Evolutionary conservation across 2,888 invertebrate genomes (phyloP).

Genomic region (Molorchus minor): DNA sequence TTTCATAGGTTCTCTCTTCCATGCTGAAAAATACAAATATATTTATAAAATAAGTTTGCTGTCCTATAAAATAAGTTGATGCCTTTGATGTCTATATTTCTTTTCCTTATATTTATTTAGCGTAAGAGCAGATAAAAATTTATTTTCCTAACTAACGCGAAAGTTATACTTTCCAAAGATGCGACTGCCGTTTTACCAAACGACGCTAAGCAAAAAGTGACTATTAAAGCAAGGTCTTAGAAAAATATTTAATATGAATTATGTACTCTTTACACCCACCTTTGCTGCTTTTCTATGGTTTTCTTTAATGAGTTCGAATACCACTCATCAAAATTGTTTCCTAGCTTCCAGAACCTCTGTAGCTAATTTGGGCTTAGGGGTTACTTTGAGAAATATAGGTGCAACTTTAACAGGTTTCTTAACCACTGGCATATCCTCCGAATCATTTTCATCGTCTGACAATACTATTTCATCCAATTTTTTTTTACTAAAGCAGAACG

Average conservation of each 20-base stretch:
- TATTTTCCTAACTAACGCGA: too few relatives aligned
- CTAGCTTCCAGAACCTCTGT: slow-evolving; percentile 70
- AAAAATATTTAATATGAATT: too few relatives aligned
- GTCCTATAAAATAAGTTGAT: too few relatives aligned
- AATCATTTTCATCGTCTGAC: slow-evolving; percentile 36
- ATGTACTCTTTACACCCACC: slow-evolving; percentile 44
- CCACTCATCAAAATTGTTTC: slow-evolving; percentile 77
- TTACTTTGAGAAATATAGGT: slow-evolving; percentile 71
- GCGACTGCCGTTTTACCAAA: too few relatives aligned
- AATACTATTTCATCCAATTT: slow-evolving; percentile 14
- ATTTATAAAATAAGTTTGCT: too few relatives aligned
- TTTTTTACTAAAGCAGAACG: background rate
- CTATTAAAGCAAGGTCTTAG: too few relatives aligned
- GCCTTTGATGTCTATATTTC: too few relatives aligned
- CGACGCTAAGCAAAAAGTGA: too few relatives aligned
- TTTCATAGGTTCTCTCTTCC: slow-evolving; percentile 60
- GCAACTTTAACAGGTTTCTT: slow-evolving; percentile 67
- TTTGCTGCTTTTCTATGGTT: slow-evolving; percentile 65
- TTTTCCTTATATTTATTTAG: too few relatives aligned
- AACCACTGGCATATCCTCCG: slow-evolving; percentile 10
- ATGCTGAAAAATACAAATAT: slow-evolving; percentile 46
- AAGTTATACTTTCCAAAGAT: too few relatives aligned
- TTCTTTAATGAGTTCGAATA: slow-evolving; percentile 72
- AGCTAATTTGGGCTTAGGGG: slow-evolving; percentile 68
- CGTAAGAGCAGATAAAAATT: too few relatives aligned